Percentiles rank a stretch among this genome's conserved stretches.
Evolutionary conservation across 2,888 invertebrate genomes (phyloP).

Genomic region (Leptinotarsa peninsularis): DNA sequence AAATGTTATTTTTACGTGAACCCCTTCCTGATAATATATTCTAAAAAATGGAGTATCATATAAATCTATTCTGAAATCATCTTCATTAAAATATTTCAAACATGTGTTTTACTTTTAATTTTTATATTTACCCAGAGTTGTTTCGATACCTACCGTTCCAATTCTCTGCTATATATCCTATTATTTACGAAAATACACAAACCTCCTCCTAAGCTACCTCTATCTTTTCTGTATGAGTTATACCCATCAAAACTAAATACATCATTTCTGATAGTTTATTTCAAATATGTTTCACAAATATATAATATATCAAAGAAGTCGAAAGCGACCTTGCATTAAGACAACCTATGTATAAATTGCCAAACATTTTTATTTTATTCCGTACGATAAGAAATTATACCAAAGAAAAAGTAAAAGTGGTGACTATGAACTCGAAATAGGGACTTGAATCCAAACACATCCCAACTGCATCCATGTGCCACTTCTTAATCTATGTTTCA

Average conservation of each 20-base stretch:
- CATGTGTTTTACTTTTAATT: no score
- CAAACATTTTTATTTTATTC: constrained; percentile 12
- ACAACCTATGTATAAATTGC: background rate
- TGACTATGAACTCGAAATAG: background rate
- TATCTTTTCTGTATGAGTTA: constrained; percentile 18
- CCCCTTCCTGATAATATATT: no score
- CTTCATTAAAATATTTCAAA: no score
- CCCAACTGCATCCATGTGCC: background rate
- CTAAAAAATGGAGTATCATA: no score
- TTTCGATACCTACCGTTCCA: no score
- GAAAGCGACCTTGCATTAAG: constrained; percentile 9
- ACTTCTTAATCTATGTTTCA: background rate
- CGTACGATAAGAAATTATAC: background rate
- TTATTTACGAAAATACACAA: constrained; percentile 14
- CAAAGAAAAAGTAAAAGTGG: background rate
- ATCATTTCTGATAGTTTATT: constrained; percentile 11
- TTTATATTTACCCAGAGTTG: no score
- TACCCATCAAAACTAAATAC: constrained; percentile 18
- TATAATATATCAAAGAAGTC: constrained; percentile 16
- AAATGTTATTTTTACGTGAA: no score
- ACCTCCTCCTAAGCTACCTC: constrained; percentile 19
- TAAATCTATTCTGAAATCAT: no score
- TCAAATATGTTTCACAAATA: constrained; percentile 18
- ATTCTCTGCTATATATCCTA: background rate
- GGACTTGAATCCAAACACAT: background rate